Conservation (phyloP, 2,888 invertebrate species). For the Drosophila pseudotakahashii region DNA sequence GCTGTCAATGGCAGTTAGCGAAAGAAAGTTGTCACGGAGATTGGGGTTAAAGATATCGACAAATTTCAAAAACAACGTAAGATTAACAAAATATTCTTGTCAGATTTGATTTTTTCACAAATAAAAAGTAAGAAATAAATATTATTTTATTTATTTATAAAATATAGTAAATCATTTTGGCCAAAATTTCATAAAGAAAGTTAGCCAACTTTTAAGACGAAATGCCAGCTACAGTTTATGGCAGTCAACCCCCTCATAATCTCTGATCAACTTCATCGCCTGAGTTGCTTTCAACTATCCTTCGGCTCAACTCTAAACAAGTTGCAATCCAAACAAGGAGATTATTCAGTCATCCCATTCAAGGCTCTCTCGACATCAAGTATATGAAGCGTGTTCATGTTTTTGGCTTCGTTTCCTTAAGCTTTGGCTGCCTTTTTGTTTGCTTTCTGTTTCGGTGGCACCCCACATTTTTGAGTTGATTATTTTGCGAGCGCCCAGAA, state of each 20-base stretch:
- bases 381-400: constrained; percentile 30
- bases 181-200: background rate
- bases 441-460: constrained; percentile 10
- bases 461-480: constrained; percentile 25
- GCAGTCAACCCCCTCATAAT: background rate
- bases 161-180: too few species aligned
- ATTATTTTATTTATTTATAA: background rate
- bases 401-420: constrained; percentile 21
- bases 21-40: constrained; percentile 4
- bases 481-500: constrained; percentile 32
- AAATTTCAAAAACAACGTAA: background rate
- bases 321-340: constrained; percentile 29
- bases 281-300: constrained; percentile 7
- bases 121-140: background rate
- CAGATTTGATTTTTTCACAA: too few species aligned
- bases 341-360: constrained; percentile 35
- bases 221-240: background rate
- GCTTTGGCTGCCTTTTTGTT: constrained; percentile 27
- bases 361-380: constrained; percentile 22
- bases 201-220: background rate
- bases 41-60: background rate
- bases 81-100: too few species aligned
- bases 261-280: constrained; percentile 3
- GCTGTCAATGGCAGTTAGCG: constrained; percentile 26
- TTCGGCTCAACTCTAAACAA: constrained; percentile 14